Conservation (phyloP, 2,113 vertebrate genomes). For the Scytalopus superciliaris region DNA sequence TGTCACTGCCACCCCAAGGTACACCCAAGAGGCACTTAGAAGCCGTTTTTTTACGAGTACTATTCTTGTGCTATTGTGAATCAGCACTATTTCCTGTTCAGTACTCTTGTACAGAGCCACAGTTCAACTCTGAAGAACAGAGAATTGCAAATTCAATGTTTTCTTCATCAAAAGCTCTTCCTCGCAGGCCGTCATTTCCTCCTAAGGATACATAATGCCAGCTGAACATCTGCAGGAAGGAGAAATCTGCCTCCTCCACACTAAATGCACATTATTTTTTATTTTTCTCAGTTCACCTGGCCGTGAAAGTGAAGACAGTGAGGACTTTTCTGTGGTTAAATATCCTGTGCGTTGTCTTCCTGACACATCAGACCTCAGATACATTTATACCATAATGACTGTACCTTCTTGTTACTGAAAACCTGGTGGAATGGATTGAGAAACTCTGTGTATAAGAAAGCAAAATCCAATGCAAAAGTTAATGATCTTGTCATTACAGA, state of each 20-base stretch:
- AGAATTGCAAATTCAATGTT: not conserved
- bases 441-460: not conserved
- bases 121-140: not conserved
- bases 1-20: not conserved
- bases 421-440: not conserved
- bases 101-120: not conserved
- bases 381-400: not conserved
- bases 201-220: not conserved
- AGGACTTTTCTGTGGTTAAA: not conserved
- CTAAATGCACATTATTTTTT: not conserved
- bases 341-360: not conserved
- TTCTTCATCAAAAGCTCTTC: slow-evolving; percentile 9
- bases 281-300: not conserved
- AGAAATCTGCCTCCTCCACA: not conserved
- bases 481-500: slow-evolving; percentile 9
- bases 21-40: not conserved
- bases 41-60: not conserved
- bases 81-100: not conserved
- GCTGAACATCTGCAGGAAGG: not conserved
- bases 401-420: not conserved
- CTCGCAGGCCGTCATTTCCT: not conserved
- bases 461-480: slow-evolving; percentile 11
- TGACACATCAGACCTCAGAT: not conserved
- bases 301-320: not conserved
- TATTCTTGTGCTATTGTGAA: not conserved